Evolutionary conservation across 2,888 invertebrate species (phyloP), one percentile per base, ranked within the genome.

Genomic region (Sepiola atlantica): DNA sequence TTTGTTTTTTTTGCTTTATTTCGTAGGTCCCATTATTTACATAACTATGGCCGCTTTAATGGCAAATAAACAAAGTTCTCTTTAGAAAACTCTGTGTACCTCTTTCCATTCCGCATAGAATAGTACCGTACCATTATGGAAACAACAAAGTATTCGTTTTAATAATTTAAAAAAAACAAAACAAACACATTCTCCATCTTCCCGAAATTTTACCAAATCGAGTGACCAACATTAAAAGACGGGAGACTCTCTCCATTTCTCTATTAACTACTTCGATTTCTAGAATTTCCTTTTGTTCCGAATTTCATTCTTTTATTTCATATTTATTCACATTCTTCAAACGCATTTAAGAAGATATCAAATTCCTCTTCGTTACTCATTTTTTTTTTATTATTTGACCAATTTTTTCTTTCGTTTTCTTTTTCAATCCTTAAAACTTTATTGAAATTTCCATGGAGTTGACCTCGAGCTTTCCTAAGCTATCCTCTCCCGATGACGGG

Each of bases 41-140:
- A 77, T 77, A 77, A 77, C 77, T 77, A 77, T 77, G n/a, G 77
- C n/a, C n/a, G 77, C 77, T 77, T 77, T 77, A 18, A 8, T 14
- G 77, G 77, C 77, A 77, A 77, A n/a, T 77, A 77, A 77, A 77
- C 77, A 77, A 77, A 77, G 77, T 77, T 77, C 77, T 77, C 77
- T 77, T 77, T 77, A 77, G 77, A 77, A 77, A 77, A n/a, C 16
- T 77, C n/a, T 14, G n/a, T 77, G n/a, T 2, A 45, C 77, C 77
- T 77, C 77, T n/a, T 77, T 77, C 77, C 45, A 77, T 77, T 77
- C 77, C 32, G 77, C n/a, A 16, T n/a, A 21, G 77, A 8, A 45
- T 45, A 45, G 45, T 45, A 45, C 45, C 45, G 45, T 77, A n/a
- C 77, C n/a, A 21, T 77, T n/a, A 77, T 77, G n/a, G 77, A 77